Evolutionary conservation across 2,888 invertebrate species (phyloP).

Genomic region (Steinernema hermaphroditum): DNA sequence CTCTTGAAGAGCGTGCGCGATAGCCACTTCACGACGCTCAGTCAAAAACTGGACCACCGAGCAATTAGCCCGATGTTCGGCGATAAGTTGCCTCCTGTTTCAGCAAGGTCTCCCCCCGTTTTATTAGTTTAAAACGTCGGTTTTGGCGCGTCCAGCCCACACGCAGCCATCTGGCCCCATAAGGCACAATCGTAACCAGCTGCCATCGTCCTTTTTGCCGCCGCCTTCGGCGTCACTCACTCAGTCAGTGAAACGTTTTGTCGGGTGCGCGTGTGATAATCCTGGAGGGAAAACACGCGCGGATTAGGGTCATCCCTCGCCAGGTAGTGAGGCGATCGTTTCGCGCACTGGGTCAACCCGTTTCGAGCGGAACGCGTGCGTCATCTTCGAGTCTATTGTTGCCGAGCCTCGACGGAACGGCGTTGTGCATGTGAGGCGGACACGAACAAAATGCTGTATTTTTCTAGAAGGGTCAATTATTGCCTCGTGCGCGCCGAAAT

Average conservation of each 20-base stretch:
- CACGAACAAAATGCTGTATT: not conserved
- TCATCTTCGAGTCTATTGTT: not conserved
- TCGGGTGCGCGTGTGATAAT: not conserved
- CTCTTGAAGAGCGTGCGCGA: not conserved
- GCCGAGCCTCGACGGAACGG: not conserved
- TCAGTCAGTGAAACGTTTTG: too few species aligned
- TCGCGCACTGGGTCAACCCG: constrained; percentile 23
- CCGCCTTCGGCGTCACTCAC: too few species aligned
- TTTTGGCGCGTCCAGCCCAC: not conserved
- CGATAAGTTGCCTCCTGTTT: not conserved
- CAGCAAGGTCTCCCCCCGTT: not conserved
- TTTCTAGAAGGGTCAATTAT: constrained; percentile 25
- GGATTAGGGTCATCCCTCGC: constrained; percentile 24
- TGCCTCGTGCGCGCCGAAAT: constrained; percentile 23
- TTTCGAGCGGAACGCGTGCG: constrained; percentile 12
- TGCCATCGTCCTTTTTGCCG: not conserved
- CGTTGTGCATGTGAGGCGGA: not conserved
- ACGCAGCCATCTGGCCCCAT: not conserved
- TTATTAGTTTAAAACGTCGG: constrained; percentile 11
- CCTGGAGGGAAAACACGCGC: constrained; percentile 23
- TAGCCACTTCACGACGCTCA: not conserved
- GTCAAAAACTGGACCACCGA: constrained; percentile 1
- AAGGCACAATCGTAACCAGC: not conserved
- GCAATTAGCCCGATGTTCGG: not conserved
- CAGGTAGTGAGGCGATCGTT: constrained; percentile 11